phyloP scores from a whole-genome alignment of 2,113 vertebrate genomes.

The Progne subis region DNA sequence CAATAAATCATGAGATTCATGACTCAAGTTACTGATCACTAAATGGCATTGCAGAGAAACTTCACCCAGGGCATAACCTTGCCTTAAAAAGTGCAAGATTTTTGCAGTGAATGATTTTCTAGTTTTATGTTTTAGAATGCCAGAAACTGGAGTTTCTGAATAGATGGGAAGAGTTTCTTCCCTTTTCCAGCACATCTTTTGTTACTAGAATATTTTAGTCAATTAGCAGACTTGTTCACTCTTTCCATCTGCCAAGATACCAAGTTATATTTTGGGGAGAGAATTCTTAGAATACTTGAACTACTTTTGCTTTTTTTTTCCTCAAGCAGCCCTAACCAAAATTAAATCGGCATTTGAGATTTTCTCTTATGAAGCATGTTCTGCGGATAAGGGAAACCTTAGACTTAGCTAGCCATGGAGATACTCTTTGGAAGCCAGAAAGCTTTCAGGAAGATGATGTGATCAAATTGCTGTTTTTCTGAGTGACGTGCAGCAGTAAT shows the following conservation, averaged over 20 bases:
- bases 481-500: neutral
- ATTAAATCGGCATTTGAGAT: neutral
- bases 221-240: conserved; percentile 6
- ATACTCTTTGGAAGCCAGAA: neutral
- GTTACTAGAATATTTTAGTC: conserved; percentile 37
- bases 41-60: neutral
- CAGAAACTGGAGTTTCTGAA: neutral
- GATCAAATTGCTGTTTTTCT: neutral
- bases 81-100: neutral
- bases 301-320: neutral
- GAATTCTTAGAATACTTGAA: conserved; percentile 29
- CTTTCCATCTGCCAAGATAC: conserved; percentile 25
- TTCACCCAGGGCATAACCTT: neutral
- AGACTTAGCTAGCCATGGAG: neutral
- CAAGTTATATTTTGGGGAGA: neutral
- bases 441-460: neutral
- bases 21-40: neutral
- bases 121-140: neutral
- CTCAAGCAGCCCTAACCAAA: neutral
- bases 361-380: neutral
- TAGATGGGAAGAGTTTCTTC: neutral
- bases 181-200: conserved; percentile 8
- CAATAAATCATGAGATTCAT: neutral
- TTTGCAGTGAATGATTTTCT: neutral
- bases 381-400: neutral